Conservation (phyloP, 2,888 invertebrate species). For the Thecocarcelia acutangulata region DNA sequence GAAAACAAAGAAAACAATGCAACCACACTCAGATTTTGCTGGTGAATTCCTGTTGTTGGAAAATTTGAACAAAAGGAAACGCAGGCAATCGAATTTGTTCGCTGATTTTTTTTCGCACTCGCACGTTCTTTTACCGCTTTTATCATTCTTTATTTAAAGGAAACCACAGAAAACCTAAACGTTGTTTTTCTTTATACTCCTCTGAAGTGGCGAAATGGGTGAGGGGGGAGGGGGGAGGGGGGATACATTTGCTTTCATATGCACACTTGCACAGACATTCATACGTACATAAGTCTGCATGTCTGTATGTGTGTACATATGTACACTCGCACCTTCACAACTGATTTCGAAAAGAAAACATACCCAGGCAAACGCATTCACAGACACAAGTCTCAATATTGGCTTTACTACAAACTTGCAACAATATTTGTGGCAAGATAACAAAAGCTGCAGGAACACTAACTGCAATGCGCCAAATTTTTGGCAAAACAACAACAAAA, state of each 20-base stretch:
- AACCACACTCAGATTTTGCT: constrained; percentile 22
- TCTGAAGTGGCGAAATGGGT: neutral
- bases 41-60: constrained; percentile 36
- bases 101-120: constrained; percentile 4
- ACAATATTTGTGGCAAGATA: constrained; percentile 54
- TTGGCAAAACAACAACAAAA: constrained; percentile 4
- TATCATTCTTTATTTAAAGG: constrained; percentile 53
- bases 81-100: constrained; percentile 63
- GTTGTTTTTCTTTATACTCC: constrained; percentile 24
- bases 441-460: constrained; percentile 48
- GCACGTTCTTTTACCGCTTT: constrained; percentile 11
- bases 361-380: neutral
- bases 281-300: neutral
- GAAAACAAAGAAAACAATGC: constrained; percentile 7
- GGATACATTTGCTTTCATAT: neutral
- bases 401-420: constrained; percentile 6
- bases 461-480: constrained; percentile 63
- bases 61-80: constrained; percentile 61
- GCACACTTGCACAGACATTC: neutral
- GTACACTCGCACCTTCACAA: too few species aligned
- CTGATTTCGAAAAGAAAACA: too few species aligned
- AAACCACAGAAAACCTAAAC: constrained; percentile 54
- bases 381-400: constrained; percentile 2
- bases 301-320: too few species aligned
- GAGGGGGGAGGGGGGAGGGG: neutral